Evolutionary conservation across 2,888 invertebrate genomes (phyloP).

Genomic region (Notocelia uddmanniana): DNA sequence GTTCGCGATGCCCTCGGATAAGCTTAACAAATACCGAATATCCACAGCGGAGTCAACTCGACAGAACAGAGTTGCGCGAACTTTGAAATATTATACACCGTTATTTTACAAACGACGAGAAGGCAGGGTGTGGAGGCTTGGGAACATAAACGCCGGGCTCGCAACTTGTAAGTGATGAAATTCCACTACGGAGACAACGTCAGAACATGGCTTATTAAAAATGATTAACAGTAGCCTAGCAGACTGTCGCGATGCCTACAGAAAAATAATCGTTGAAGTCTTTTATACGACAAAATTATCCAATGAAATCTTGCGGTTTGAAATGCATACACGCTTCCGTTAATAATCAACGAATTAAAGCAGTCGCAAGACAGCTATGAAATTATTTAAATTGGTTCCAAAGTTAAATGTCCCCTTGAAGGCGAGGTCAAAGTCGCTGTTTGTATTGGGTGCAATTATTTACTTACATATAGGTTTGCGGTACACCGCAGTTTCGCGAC

Average conservation of each 20-base stretch:
- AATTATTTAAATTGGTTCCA: constrained; percentile 30
- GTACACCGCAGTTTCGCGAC: constrained; percentile 60
- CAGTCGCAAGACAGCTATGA: constrained; percentile 1
- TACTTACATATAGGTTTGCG: constrained; percentile 48
- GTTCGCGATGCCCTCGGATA: constrained; percentile 75
- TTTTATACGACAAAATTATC: constrained; percentile 19
- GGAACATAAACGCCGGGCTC: constrained; percentile 36
- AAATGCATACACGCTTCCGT: constrained; percentile 15
- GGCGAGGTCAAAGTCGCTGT: constrained; percentile 20
- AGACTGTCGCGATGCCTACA: constrained; percentile 2
- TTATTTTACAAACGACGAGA: constrained; percentile 37
- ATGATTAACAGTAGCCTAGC: constrained; percentile 29
- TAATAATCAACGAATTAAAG: constrained; percentile 17
- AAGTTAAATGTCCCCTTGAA: constrained; percentile 24
- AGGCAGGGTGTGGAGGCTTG: constrained; percentile 34
- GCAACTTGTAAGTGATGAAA: constrained; percentile 34
- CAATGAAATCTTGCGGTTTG: constrained; percentile 18
- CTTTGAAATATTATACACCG: constrained; percentile 48
- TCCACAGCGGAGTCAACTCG: constrained; percentile 53
- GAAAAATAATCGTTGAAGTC: constrained; percentile 38
- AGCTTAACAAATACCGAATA: constrained; percentile 74
- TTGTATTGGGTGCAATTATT: constrained; percentile 36
- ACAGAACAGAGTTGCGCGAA: constrained; percentile 50
- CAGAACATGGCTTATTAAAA: constrained; percentile 42
- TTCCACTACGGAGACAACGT: constrained; percentile 33